These are phyloP conservation scores for Neolamprologus cancellatus DNA, from an alignment of 2,113 vertebrate species.

Conservation along the genomic window DNA sequence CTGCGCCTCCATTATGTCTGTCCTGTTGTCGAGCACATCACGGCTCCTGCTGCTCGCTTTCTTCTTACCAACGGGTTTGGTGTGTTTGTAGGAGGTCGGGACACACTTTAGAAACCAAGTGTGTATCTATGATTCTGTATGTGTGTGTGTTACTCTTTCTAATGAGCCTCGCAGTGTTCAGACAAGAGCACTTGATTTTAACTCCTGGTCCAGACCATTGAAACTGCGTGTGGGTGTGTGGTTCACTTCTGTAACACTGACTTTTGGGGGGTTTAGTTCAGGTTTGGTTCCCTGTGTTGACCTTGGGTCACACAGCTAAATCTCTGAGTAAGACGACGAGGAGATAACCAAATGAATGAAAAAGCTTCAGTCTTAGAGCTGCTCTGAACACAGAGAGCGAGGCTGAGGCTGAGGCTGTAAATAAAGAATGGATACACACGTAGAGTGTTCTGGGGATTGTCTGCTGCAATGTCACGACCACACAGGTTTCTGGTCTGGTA, in stretches of 20 bases:
- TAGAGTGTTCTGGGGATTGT: not conserved
- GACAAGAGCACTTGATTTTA: not conserved
- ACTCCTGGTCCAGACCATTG: not conserved
- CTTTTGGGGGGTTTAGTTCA: not conserved
- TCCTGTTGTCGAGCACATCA: not conserved
- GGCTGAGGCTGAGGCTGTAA: not conserved
- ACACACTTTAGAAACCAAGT: not conserved
- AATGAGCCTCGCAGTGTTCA: not conserved
- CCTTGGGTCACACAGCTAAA: not conserved
- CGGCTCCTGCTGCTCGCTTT: not conserved
- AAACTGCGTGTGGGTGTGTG: not conserved
- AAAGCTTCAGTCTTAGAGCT: not conserved
- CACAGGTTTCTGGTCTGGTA: not conserved
- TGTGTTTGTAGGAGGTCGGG: not conserved
- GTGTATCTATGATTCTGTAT: not conserved
- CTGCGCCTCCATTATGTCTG: not conserved
- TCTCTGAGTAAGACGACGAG: not conserved
- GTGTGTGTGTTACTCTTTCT: not conserved
- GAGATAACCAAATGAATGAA: not conserved
- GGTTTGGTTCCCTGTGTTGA: not conserved
- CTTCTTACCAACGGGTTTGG: not conserved
- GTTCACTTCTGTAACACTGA: not conserved
- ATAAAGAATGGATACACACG: not conserved
- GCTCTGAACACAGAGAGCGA: not conserved
- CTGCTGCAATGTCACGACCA: not conserved